Base-by-base conservation (phyloP, 2,797 vertebrate genomes). In the Apogon talboti region DNA sequence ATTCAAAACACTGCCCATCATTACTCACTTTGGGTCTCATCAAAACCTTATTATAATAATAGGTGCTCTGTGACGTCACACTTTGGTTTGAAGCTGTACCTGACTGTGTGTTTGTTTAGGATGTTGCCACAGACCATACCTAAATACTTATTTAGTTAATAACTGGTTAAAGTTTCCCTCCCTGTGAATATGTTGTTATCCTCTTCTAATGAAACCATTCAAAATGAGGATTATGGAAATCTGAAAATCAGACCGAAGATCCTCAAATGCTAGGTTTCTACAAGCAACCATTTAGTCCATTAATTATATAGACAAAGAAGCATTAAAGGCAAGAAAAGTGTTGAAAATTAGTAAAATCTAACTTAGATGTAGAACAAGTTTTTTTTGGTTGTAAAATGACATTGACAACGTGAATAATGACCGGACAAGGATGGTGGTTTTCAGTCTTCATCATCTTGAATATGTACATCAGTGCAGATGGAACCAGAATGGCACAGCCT, bases 91-190 rank as follows among this genome's bases (percentile, higher is more conserved):
- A 55, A 19, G 10, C 7, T 41, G 7, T 35, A 37, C 7, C 42
- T 12, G 41, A 46, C 6, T 13, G 14, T 11, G 33, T n/a, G 49
- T 48, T 10, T 15, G 44, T 44, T 50, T 18, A 19, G 21, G 1
- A 77, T 61, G 13, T 37, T 43, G 14, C 15, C 38, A 66, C 63
- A 41, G 14, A 51, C 18, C 59, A 38, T 35, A 57, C 55, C 3
- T 1, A 44, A 54, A 72, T 51, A 76, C 64, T 42, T 65, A 4
- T 15, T 40, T 58, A 44, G 7, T 64, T 13, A 15, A 41, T 50
- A 0, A 40, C n/a, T 35, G 9, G 7, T 35, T 35, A 35, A 35
- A 9, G 33, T 35, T 35, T 35, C 33, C 7, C 3, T 35, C 3
- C 33, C 33, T 35, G 33, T 2, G 33, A 35, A 35, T 35, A 35